A percentile compares a stretch with the other conserved stretches of the same genome.
These are phyloP conservation scores for Akabosia matsudoensis DNA, from an alignment of 1,140 invertebrate genomes.

Conservation along the genomic window DNA sequence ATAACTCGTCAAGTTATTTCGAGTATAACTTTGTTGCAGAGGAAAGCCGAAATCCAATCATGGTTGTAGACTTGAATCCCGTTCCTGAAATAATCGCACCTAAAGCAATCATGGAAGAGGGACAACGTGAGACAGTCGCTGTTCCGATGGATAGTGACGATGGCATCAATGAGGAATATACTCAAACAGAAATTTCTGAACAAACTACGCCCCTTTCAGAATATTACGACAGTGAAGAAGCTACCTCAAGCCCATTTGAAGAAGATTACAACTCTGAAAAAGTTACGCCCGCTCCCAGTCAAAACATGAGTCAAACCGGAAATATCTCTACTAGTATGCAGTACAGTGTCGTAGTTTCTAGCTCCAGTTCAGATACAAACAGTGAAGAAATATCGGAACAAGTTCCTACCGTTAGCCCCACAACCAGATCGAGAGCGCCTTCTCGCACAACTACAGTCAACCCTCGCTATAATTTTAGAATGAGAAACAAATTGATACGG, in stretches of 20 bases:
- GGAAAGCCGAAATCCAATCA: conserved; percentile 12
- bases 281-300: not conserved
- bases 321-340: not conserved
- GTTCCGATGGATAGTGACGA: not conserved
- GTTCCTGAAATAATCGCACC: conserved; percentile 13
- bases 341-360: not conserved
- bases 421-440: not conserved
- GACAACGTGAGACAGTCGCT: not conserved
- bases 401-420: not conserved
- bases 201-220: too few species aligned
- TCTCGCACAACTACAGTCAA: not conserved
- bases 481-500: not conserved
- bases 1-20: not conserved
- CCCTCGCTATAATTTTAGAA: conserved; percentile 1
- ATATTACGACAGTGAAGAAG: too few species aligned
- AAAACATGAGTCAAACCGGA: not conserved
- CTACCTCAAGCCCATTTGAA: not conserved
- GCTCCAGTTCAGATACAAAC: not conserved
- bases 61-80: conserved; percentile 10
- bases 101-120: not conserved
- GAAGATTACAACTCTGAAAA: too few species aligned
- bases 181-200: too few species aligned
- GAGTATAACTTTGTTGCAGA: not conserved
- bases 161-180: too few species aligned
- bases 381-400: not conserved